Evolutionary conservation across 2,113 vertebrate species (phyloP).

Genomic region (Myxocyprinus asiaticus): DNA sequence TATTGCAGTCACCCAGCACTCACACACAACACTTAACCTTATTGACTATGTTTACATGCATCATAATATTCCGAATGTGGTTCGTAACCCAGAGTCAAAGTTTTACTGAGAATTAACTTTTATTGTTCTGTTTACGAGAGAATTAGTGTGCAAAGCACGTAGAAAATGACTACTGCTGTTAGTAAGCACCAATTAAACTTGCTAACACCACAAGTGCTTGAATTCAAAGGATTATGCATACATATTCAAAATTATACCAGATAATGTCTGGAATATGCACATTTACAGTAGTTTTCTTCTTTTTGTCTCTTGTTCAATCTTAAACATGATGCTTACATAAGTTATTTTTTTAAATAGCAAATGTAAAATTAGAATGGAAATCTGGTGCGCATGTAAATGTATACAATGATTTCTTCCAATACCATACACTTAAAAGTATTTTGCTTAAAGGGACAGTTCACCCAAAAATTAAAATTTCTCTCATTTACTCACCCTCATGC

Average conservation of each 20-base stretch:
- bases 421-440: constrained; percentile 39
- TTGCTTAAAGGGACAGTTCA: constrained; percentile 19
- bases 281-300: background rate
- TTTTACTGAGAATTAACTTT: constrained; percentile 20
- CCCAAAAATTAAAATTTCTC: too few species aligned
- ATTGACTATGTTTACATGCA: constrained; percentile 60
- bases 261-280: background rate
- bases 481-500: too few species aligned
- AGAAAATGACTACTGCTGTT: background rate
- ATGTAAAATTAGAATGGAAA: background rate
- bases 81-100: background rate
- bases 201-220: constrained; percentile 8
- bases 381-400: constrained; percentile 14
- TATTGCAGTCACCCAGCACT: constrained; percentile 60
- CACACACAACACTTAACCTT: constrained; percentile 69
- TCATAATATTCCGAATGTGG: constrained; percentile 24
- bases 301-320: background rate
- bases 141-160: background rate
- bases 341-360: background rate
- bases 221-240: background rate
- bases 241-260: background rate
- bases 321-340: background rate
- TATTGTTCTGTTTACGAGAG: constrained; percentile 22
- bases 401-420: constrained; percentile 29
- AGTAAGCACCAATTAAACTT: constrained; percentile 17